Percentiles rank a stretch among this genome's conserved stretches.
Conservation (phyloP, 2,113 vertebrate species). For the Balaeniceps rex region DNA sequence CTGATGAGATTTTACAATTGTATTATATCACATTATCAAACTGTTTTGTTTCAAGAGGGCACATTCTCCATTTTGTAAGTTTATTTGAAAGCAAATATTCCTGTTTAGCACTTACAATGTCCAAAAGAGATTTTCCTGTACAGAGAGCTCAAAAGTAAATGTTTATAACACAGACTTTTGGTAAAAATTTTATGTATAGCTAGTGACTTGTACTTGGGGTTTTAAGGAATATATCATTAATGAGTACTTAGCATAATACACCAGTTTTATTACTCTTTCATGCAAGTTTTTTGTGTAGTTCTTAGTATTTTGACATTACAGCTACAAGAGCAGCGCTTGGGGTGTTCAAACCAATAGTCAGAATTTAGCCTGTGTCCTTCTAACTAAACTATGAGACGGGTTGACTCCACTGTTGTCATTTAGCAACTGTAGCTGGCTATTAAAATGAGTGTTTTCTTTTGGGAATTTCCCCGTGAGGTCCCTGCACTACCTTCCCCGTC, state of each 20-base stretch:
- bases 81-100: background rate
- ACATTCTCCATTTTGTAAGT: background rate
- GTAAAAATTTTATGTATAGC: background rate
- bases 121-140: background rate
- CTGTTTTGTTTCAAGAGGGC: background rate
- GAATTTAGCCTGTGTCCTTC: background rate
- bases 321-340: background rate
- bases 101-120: background rate
- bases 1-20: background rate
- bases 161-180: background rate
- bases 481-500: background rate
- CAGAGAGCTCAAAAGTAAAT: background rate
- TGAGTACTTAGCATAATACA: background rate
- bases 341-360: background rate
- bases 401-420: background rate
- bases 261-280: background rate
- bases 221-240: background rate
- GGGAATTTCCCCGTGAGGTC: background rate
- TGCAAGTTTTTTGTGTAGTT: background rate
- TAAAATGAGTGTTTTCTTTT: background rate
- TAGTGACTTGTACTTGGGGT: background rate
- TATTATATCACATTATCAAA: background rate
- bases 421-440: background rate
- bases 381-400: background rate
- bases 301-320: background rate